Evolutionary conservation across 2,888 invertebrate genomes (phyloP), one percentile per base, ranked within the genome.

Genomic region (Dioctria rufipes): DNA sequence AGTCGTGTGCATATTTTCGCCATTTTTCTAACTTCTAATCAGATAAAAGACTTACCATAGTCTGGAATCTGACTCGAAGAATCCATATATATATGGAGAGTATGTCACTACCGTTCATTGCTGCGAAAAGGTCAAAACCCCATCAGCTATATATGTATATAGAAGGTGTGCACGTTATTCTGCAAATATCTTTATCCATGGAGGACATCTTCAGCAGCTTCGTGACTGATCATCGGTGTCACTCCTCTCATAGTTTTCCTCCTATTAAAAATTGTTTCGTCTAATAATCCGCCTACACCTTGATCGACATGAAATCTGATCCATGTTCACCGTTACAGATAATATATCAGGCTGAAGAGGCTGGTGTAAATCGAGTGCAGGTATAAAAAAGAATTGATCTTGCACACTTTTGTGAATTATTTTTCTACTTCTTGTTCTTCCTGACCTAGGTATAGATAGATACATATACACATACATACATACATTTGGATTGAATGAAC

Each of bases 291-390:
- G 39, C 65, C 39, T 40, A 65, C 65, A 40, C 65, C 40, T n/a
- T 40, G 65, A 65, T 65, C 37, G 40, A 9, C 65, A 39, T 37
- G 40, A 65, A 65, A 39, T 65, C 40, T 65, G 65, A 65, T 65
- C 65, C 40, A 40, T 65, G 65, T 40, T 65, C 65, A 4, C 65
- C 65, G 65, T 37, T 65, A 40, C 40, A 65, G 65, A 65, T 40
- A 40, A 65, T 3, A 65, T 37, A 40, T n/a, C 39, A 3, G 5
- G 40, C 5, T 9, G 2, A 25, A 25, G 37, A 39, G 9, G 65
- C 65, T 5, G 25, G 25, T 25, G 37, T 65, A 6, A 3, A 40
- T 2, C 9, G 37, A 40, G 65, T n/a, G n/a, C 11, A 58, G 1
- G 58, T 5, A 11, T 5, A n/a, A 58, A 58, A 13, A 13, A 65